phyloP scores from a whole-genome alignment of 2,797 vertebrate genomes.

The Scarus forsteni region DNA sequence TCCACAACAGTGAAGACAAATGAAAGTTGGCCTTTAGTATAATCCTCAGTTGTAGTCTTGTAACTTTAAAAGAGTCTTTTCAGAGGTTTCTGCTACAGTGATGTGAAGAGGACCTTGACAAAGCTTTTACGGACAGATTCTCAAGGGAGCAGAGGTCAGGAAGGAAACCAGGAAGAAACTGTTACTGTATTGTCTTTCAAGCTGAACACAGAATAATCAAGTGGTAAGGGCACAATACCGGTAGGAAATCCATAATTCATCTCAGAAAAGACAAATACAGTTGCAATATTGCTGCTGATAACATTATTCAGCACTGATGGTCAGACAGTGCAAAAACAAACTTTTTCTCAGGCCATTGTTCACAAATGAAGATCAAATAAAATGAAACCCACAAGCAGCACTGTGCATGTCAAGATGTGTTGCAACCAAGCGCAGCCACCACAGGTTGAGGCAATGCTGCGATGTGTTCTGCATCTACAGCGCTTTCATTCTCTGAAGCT shows the following conservation, averaged over 20 bases:
- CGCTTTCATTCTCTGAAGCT: too few relatives aligned
- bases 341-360: not conserved
- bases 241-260: not conserved
- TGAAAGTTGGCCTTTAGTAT: conserved; percentile 31
- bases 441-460: too few relatives aligned
- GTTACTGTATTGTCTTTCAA: conserved; percentile 9
- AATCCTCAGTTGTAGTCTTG: conserved; percentile 39
- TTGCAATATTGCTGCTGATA: not conserved
- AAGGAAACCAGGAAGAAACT: conserved; percentile 4
- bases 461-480: too few relatives aligned
- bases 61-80: conserved; percentile 40
- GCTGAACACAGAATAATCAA: conserved; percentile 1
- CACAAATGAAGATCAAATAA: not conserved
- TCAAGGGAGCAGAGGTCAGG: conserved; percentile 11
- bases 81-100: conserved; percentile 23
- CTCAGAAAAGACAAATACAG: not conserved
- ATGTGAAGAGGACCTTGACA: conserved; percentile 49
- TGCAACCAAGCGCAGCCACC: too few relatives aligned
- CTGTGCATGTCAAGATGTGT: too few relatives aligned
- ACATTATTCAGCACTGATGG: too few relatives aligned
- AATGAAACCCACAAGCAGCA: not conserved
- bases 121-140: conserved; percentile 28
- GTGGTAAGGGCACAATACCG: not conserved
- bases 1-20: conserved; percentile 42
- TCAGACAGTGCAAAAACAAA: not conserved